Evolutionary conservation across 1,140 invertebrate species (phyloP).

Genomic region (Oscheius sp.): DNA sequence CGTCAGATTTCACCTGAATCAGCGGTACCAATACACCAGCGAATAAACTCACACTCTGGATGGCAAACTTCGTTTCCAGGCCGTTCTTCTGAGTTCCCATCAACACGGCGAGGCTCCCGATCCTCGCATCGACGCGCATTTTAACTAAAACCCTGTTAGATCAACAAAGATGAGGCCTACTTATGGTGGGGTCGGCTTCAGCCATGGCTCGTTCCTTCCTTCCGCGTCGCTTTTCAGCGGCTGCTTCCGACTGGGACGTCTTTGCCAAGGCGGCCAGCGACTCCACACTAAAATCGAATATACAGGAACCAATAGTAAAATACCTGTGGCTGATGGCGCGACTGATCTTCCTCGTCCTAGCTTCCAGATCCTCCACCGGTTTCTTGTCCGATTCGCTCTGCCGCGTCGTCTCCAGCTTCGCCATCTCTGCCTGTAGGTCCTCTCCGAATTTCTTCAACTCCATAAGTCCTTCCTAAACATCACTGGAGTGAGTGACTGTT

Average conservation of each 20-base stretch:
- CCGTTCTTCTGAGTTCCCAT: conserved; percentile 42
- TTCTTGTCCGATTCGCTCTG: conserved; percentile 19
- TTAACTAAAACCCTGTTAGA: conserved; percentile 33
- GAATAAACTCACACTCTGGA: conserved; percentile 29
- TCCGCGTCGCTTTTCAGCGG: conserved; percentile 13
- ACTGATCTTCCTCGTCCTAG: conserved; percentile 13
- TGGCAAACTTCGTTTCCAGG: conserved; percentile 45
- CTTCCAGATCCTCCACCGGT: neutral
- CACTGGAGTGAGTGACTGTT: conserved; percentile 9
- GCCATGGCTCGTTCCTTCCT: conserved; percentile 25
- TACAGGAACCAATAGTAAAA: no score
- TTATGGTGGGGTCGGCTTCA: neutral
- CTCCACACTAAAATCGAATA: conserved; percentile 9
- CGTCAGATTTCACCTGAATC: conserved; percentile 20
- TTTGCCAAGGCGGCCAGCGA: conserved; percentile 16
- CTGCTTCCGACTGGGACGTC: neutral
- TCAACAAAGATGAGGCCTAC: neutral
- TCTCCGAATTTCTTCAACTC: conserved; percentile 61
- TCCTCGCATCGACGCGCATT: conserved; percentile 40
- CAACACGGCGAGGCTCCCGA: conserved; percentile 37
- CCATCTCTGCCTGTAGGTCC: conserved; percentile 41
- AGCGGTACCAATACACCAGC: neutral
- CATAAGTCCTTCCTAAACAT: conserved; percentile 44
- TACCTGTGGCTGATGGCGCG: conserved; percentile 9
- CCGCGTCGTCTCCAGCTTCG: conserved; percentile 24